Evolutionary conservation across 30 jellyfish, hydroid and myxozoan genomes (phyloP).

Genomic region (Rhopilema esculentum): DNA sequence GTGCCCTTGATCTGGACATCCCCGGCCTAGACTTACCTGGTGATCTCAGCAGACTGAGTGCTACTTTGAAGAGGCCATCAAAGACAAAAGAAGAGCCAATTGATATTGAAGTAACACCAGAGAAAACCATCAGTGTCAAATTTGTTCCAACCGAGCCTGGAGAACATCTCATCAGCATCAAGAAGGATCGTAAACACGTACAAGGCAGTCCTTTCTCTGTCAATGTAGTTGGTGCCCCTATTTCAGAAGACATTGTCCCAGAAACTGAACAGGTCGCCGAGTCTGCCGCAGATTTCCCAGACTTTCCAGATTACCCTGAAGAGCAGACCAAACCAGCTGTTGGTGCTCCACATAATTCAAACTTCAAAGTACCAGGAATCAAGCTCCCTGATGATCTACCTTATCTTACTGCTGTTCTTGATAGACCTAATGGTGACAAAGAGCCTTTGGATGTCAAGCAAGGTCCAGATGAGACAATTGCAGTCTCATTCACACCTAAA

Average conservation of each 20-base stretch:
- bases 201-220: conserved; percentile 96
- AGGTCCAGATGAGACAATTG: conserved; percentile 85
- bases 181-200: conserved; percentile 88
- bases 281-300: conserved; percentile 54
- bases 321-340: conserved; percentile 72
- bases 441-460: conserved; percentile 86
- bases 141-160: conserved; percentile 96
- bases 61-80: conserved; percentile 89
- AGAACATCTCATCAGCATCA: conserved; percentile 83
- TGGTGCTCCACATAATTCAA: conserved; percentile 86
- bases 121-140: conserved; percentile 86
- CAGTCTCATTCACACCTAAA: conserved; percentile 93
- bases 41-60: conserved; percentile 84
- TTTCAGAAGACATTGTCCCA: conserved; percentile 69
- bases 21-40: conserved; percentile 89
- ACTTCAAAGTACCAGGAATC: conserved; percentile 67
- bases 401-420: conserved; percentile 80
- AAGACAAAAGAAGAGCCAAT: conserved; percentile 89
- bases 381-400: conserved; percentile 79
- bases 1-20: conserved; percentile 91
- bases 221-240: conserved; percentile 85
- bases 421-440: conserved; percentile 83
- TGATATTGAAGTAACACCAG: conserved; percentile 70
- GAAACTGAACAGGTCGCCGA: conserved; percentile 28
- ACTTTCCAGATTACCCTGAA: conserved; percentile 50